Evolutionary conservation across 2,113 vertebrate genomes (phyloP).

Genomic region (Oxyruncus cristatus): DNA sequence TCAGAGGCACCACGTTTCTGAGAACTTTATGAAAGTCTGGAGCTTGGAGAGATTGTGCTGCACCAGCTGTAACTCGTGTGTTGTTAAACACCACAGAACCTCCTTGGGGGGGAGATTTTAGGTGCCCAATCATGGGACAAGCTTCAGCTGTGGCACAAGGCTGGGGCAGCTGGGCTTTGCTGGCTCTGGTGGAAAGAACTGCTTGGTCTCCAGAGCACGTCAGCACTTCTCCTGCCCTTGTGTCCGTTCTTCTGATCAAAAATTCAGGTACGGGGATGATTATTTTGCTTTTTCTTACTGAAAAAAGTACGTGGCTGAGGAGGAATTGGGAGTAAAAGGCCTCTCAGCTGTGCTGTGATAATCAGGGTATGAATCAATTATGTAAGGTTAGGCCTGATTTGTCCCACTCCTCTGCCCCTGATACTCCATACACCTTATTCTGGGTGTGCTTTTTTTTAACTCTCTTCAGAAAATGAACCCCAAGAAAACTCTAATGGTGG

Average conservation of each 20-base stretch:
- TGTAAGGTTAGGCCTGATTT: not conserved
- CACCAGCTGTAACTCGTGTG: not conserved
- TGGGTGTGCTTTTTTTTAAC: not conserved
- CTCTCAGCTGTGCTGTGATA: not conserved
- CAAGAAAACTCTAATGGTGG: not conserved
- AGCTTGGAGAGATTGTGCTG: not conserved
- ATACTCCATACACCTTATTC: not conserved
- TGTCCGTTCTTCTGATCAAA: fast-evolving
- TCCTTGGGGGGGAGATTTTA: not conserved
- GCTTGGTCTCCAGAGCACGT: not conserved
- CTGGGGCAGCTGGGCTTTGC: not conserved
- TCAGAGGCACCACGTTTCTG: not conserved
- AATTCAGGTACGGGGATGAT: not conserved
- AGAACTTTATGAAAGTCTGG: not conserved
- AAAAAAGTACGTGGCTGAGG: not conserved
- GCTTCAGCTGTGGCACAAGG: not conserved
- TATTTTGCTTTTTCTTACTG: not conserved
- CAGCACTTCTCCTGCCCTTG: not conserved
- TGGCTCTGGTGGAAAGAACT: not conserved
- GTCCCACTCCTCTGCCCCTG: not conserved
- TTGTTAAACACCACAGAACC: not conserved
- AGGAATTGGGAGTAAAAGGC: not conserved
- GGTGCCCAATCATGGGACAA: not conserved
- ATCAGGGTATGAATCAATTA: not conserved
- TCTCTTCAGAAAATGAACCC: not conserved